phyloP scores from a whole-genome alignment of 2,113 vertebrate genomes.

The Pedetes capensis region DNA sequence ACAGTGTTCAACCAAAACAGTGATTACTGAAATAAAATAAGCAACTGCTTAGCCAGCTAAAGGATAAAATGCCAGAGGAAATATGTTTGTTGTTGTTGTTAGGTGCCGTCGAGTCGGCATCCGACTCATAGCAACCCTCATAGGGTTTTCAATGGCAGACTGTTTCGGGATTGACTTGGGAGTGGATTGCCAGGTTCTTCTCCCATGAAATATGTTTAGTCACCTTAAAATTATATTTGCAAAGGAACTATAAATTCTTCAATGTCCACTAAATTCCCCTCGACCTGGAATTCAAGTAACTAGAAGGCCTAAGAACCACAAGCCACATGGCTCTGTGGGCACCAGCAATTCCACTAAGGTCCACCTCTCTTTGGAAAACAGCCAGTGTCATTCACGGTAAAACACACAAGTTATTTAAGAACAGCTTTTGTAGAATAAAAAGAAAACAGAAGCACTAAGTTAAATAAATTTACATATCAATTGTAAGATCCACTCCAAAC shows the following conservation, averaged over 20 bases:
- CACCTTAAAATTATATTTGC: neutral
- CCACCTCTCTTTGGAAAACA: constrained; percentile 45
- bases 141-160: too few species aligned
- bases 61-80: neutral
- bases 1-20: neutral
- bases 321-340: neutral
- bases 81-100: too few species aligned
- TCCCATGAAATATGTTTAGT: neutral
- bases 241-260: constrained; percentile 4
- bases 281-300: constrained; percentile 17
- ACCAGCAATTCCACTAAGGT: constrained; percentile 47
- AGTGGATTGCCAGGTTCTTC: too few species aligned
- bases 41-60: neutral
- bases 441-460: constrained; percentile 38
- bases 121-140: too few species aligned
- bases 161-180: too few species aligned
- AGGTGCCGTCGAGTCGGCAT: too few species aligned
- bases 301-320: neutral
- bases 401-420: constrained; percentile 56
- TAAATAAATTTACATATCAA: constrained; percentile 71
- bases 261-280: neutral
- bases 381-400: constrained; percentile 52
- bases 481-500: constrained; percentile 76
- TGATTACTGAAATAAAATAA: constrained; percentile 18
- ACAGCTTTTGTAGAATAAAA: constrained; percentile 41